These are phyloP conservation scores for Cyclopterus lumpus DNA, from an alignment of 2,797 vertebrate genomes.

Conservation along the genomic window DNA sequence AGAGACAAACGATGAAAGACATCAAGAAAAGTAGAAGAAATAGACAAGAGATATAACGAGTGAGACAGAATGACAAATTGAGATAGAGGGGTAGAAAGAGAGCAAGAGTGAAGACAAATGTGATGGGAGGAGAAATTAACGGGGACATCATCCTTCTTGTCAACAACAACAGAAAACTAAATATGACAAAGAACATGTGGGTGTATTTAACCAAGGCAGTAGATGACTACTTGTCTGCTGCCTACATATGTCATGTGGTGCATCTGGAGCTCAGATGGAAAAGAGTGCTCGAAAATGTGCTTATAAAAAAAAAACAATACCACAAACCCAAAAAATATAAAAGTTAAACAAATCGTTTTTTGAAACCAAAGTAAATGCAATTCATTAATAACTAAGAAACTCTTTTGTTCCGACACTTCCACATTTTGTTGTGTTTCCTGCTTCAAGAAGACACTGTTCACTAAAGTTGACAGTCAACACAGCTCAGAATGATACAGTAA, in stretches of 20 bases:
- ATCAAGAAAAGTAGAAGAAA: background rate
- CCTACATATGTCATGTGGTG: background rate
- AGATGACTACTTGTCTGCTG: background rate
- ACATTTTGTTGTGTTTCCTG: background rate
- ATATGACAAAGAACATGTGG: background rate
- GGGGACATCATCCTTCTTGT: background rate
- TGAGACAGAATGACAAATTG: background rate
- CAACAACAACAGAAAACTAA: background rate
- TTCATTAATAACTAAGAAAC: background rate
- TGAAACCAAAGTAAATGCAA: background rate
- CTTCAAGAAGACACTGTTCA: background rate
- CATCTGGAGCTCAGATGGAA: slow-evolving; percentile 1
- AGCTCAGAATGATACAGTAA: background rate
- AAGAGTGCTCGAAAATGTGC: background rate
- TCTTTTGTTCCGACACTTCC: background rate
- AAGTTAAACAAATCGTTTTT: background rate
- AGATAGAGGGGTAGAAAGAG: background rate
- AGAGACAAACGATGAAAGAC: background rate
- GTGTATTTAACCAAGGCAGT: background rate
- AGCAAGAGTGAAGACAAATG: background rate
- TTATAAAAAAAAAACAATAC: background rate
- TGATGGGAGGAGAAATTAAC: background rate
- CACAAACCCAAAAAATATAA: background rate
- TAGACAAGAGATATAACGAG: background rate
- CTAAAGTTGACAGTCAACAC: background rate